These are phyloP conservation scores for Drosophila equinoxialis DNA, from an alignment of 1,140 invertebrate genomes.

Conservation along the genomic window DNA sequence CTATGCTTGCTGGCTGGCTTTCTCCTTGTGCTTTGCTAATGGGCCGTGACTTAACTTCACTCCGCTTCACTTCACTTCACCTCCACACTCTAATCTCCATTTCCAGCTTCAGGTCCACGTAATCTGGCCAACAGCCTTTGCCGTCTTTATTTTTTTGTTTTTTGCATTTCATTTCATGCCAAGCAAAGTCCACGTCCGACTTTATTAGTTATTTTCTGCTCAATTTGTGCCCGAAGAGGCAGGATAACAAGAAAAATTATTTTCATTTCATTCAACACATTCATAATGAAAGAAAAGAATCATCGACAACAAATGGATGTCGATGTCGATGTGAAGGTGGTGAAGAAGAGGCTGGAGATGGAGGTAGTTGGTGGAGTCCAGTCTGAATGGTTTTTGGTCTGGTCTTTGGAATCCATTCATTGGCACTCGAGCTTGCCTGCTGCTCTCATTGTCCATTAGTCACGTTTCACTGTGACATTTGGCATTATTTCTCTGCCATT, in stretches of 20 bases:
- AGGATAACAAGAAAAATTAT: slow-evolving; percentile 83
- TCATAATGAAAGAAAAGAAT: slow-evolving; percentile 51
- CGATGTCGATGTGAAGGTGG: not conserved
- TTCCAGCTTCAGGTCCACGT: slow-evolving; percentile 11
- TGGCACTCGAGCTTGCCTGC: slow-evolving; percentile 40
- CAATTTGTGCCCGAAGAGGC: slow-evolving; percentile 74
- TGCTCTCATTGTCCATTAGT: slow-evolving; percentile 1
- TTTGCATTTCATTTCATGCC: slow-evolving; percentile 72
- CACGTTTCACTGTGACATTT: slow-evolving; percentile 14
- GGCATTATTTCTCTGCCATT: slow-evolving; percentile 3
- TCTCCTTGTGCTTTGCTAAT: slow-evolving; percentile 35
- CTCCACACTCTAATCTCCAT: not conserved
- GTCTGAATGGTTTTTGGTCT: slow-evolving; percentile 1
- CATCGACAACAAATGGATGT: slow-evolving; percentile 8
- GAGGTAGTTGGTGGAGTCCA: not conserved
- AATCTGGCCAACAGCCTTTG: slow-evolving; percentile 43
- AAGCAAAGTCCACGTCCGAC: slow-evolving; percentile 66
- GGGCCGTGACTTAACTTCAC: slow-evolving; percentile 43
- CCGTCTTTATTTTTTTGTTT: slow-evolving; percentile 29
- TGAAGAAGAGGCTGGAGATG: no score
- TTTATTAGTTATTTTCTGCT: slow-evolving; percentile 83
- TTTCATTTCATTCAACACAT: slow-evolving; percentile 82
- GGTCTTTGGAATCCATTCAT: slow-evolving; percentile 42
- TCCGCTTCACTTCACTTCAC: slow-evolving; percentile 15
- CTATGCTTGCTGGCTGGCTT: not conserved